Evolutionary conservation across 1,140 invertebrate species (phyloP), one percentile per base, ranked within the genome.

Genomic region (Zaprionus vittiger): DNA sequence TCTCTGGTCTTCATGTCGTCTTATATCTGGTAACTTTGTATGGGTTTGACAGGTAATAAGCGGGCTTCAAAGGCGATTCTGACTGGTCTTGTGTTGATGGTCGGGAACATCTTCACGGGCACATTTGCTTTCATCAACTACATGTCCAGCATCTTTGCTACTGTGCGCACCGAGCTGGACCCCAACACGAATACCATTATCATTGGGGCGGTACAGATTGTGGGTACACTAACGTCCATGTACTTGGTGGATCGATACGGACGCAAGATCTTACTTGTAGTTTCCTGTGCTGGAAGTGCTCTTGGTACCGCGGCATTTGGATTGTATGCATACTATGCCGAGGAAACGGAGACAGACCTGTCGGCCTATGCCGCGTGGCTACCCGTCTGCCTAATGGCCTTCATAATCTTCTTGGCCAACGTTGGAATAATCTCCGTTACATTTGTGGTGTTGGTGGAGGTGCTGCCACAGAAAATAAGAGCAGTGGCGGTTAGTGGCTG

Each of bases 111-210:
- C 1, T 92, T 92, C 14, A 81, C 73, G 22, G 92, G 92, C 55
- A 79, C 74, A 5, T 92, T 91, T 20, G 81, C 91, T 20, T 73
- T 92, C 44, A 83, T 89, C 24, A 92, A 86, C 55, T 93, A 93
- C 63, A 91, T 91, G 79, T 80, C 92, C 17, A 93, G 92, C 1
- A 97, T 97, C 79, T 97, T 96, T 86, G 79, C 91, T 1, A 93
- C 93, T 0, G 94, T 96, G 1, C 95, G 95, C 5, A 94, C 94
- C 0, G 89, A 87, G 4, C 73, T 94, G 59, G 93, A 93, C 68
- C 93, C 94, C 0, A 94, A 94, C 77, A 94, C 94, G 26, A 94
- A 94, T 71, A 94, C 94, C 0, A 94, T 94, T 7, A 93, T 94
- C 1, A 94, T 94, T 15, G 94, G 94, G 0, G 92, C 77, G 0